Evolutionary conservation across 2,888 invertebrate genomes (phyloP).

Genomic region (Thymelicus sylvestris): DNA sequence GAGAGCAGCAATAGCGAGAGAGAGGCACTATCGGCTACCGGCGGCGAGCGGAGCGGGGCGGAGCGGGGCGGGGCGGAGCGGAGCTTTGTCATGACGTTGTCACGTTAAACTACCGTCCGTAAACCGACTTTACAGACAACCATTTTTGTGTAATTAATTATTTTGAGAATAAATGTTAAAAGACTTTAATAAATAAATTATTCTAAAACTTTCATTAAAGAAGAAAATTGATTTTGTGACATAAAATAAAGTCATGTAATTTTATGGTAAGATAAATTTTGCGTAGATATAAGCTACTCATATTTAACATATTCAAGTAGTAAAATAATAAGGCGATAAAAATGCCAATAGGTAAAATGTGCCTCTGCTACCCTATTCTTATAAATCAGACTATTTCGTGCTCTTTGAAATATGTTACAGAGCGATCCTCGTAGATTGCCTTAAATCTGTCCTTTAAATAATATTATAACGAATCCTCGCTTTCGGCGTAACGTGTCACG

Average conservation of each 20-base stretch:
- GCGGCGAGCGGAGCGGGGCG: too few relatives aligned
- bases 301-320: slow-evolving; percentile 16
- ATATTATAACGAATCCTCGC: slow-evolving; percentile 62
- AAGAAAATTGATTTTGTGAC: not conserved
- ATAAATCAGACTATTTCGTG: slow-evolving; percentile 34
- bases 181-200: too few relatives aligned
- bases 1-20: too few relatives aligned
- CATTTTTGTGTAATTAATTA: not conserved
- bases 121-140: too few relatives aligned
- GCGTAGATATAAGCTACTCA: not conserved
- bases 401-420: slow-evolving; percentile 29
- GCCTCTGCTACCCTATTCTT: slow-evolving; percentile 34
- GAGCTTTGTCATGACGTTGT: too few relatives aligned
- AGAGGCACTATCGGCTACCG: too few relatives aligned
- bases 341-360: slow-evolving; percentile 32
- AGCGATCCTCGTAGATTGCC: slow-evolving; percentile 22
- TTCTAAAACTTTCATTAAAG: too few relatives aligned
- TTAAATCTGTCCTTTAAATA: slow-evolving; percentile 52
- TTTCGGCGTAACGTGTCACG: slow-evolving; percentile 59
- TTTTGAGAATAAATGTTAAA: not conserved
- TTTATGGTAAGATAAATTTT: not conserved
- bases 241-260: not conserved
- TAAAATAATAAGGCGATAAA: slow-evolving; percentile 36
- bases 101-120: too few relatives aligned
- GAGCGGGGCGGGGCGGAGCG: too few relatives aligned